Evolutionary conservation across 2,888 invertebrate genomes (phyloP), one percentile per base, ranked within the genome.

Genomic region (Ectemnius cavifrons): DNA sequence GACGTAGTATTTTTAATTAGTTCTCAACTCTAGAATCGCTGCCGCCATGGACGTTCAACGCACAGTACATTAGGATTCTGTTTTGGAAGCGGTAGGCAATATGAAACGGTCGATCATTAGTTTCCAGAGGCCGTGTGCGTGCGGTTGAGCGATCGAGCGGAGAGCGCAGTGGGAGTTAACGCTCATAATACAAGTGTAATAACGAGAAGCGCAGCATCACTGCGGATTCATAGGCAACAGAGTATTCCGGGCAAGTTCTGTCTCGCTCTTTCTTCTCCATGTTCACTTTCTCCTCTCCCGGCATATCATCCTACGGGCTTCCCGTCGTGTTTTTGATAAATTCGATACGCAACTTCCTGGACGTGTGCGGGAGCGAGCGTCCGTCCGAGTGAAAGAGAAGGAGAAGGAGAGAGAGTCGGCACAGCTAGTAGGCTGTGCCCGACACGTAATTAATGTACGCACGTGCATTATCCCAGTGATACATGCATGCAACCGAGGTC

Each of bases 241-340:
- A 37, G 37, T 37, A 37, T 37, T 37, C 37, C 37, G 8, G 37
- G 37, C 37, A 37, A 8, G 37, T 8, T 6, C 37, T 6, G 8
- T 37, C 37, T 11, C 37, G 1, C 37, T 37, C 37, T 37, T 11
- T 37, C 37, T 37, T 37, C n/a, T 37, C 58, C 18, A 57, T 49
- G 71, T 71, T 77, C 70, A 74, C 78, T 80, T 80, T 80, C 81
- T 82, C 73, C 60, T 73, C 37, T 37, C 37, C 37, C 67, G 58
- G 70, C 64, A 79, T 86, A 86, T 86, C 85, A 73, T 79, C 70
- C 75, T 77, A 79, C 81, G 69, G 82, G 83, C 85, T 88, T 89
- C 86, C 88, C 87, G 89, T 86, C 78, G 81, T 84, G 83, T 85
- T 88, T 83, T 86, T 87, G 88, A 89, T 89, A 89, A 88, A 86